Base-by-base conservation (phyloP, 2,797 vertebrate species). In the Leptoclinus maculatus region DNA sequence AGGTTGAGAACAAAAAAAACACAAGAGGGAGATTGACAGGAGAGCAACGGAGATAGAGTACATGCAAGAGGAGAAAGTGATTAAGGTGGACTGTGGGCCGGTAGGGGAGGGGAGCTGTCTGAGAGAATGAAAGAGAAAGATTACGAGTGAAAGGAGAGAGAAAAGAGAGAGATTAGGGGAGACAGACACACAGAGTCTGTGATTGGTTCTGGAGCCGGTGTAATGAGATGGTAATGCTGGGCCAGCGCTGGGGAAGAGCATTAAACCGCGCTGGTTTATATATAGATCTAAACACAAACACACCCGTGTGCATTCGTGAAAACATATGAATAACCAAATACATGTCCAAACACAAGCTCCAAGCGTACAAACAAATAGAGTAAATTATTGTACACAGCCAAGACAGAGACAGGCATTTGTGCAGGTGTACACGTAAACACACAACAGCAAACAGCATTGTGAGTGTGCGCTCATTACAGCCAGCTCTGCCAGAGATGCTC, bases 181-280 rank as follows among this genome's bases (percentile, higher is more conserved):
- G 90, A 89, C 89, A 88, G 86, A 91, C 89, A 85, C 86, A 88
- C 78, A 9, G 76, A 84, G 84, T 84, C 87, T 85, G 73, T 85
- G 91, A 93, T 91, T 94, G 92, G 91, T 78, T 79, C 85, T 91
- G 93, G 94, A 93, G 92, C 90, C 89, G 68, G 81, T 78, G 87
- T 93, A 92, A 94, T 94, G 91, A 93, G 91, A 92, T 91, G 91
- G 85, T 93, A 91, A 93, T 91, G 86, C 89, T 84, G 9, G 53
- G 80, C 80, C 87, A 80, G 80, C 56, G 87, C 88, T 83, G 88
- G 84, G 78, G 87, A 89, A 84, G 78, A 90, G 84, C 79, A 87
- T 91, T 85, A 90, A 88, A 91, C 85, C 83, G 64, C 66, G 56
- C 88, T 74, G 83, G 89, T 91, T 92, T 93, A 91, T 92, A 91